Evolutionary conservation across 2,113 vertebrate species (phyloP).

Genomic region (Dendropsophus ebraccatus): DNA sequence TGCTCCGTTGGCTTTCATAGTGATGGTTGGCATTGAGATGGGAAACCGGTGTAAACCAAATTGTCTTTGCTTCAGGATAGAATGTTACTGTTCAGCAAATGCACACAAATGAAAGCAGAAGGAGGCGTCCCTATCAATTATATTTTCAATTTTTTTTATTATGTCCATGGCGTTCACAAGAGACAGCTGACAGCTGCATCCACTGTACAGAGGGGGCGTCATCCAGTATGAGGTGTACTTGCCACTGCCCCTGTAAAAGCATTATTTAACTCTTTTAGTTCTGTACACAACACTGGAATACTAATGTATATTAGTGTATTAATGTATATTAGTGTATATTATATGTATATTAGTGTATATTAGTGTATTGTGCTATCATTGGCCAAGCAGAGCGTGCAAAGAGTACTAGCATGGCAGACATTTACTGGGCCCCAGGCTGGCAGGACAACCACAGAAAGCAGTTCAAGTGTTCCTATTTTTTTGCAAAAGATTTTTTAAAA

Average conservation of each 20-base stretch:
- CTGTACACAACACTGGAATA: neutral
- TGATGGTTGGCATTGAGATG: neutral
- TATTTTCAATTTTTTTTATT: conserved; percentile 31
- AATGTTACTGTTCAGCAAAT: conserved; percentile 33
- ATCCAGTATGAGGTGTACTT: conserved; percentile 28
- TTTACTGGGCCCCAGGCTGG: too few species aligned
- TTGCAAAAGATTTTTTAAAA: too few species aligned
- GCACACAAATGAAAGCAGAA: conserved; percentile 32
- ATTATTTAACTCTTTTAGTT: too few species aligned
- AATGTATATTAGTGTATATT: too few species aligned
- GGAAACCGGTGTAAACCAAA: conserved; percentile 16
- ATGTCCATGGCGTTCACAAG: neutral
- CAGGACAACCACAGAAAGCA: too few species aligned
- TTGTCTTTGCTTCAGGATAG: conserved; percentile 43
- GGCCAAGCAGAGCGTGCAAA: too few species aligned
- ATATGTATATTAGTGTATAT: too few species aligned
- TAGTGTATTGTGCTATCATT: too few species aligned
- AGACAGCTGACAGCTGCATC: conserved; percentile 54
- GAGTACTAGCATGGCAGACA: too few species aligned
- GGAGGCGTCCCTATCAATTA: conserved; percentile 24
- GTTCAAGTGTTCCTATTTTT: too few species aligned
- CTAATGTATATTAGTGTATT: neutral
- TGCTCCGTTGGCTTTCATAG: conserved; percentile 18
- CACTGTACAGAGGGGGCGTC: conserved; percentile 14
- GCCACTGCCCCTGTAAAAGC: conserved; percentile 1